Percentiles rank a stretch among this genome's conserved stretches.
These are phyloP conservation scores for Alces alces DNA, from an alignment of 2,113 vertebrate species.

Conservation along the genomic window DNA sequence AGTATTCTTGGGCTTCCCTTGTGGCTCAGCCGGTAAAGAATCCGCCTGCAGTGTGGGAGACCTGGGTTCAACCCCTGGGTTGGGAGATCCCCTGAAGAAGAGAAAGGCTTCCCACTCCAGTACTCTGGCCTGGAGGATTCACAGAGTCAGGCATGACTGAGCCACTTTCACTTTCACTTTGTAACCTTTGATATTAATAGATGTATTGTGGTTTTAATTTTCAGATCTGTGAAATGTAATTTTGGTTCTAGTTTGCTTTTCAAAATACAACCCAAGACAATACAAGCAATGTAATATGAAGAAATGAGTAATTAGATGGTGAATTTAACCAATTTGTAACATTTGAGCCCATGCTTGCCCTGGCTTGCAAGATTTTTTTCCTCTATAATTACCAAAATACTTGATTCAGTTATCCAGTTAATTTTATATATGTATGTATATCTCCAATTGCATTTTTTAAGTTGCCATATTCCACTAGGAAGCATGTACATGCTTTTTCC, in stretches of 20 bases:
- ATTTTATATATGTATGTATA: not conserved
- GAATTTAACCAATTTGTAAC: not conserved
- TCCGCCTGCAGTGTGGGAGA: not conserved
- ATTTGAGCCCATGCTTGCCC: not conserved
- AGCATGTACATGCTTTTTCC: not conserved
- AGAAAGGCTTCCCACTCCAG: not conserved
- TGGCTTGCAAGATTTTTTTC: not conserved
- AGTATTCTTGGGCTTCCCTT: not conserved
- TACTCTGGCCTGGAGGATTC: not conserved
- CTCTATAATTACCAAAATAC: not conserved
- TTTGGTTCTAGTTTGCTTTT: not conserved
- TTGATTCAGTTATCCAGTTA: not conserved
- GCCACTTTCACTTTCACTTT: not conserved
- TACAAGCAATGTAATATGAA: not conserved
- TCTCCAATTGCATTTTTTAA: not conserved
- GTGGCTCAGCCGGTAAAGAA: not conserved
- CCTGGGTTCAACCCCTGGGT: not conserved
- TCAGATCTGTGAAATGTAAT: not conserved
- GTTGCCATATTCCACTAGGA: not conserved
- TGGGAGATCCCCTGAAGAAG: not conserved
- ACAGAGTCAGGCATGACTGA: not conserved
- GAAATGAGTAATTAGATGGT: not conserved
- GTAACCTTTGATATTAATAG: not conserved
- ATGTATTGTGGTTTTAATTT: constrained; percentile 1
- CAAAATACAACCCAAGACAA: not conserved